Conservation (phyloP, 1,140 invertebrate genomes). For the Pomacea maculata region DNA sequence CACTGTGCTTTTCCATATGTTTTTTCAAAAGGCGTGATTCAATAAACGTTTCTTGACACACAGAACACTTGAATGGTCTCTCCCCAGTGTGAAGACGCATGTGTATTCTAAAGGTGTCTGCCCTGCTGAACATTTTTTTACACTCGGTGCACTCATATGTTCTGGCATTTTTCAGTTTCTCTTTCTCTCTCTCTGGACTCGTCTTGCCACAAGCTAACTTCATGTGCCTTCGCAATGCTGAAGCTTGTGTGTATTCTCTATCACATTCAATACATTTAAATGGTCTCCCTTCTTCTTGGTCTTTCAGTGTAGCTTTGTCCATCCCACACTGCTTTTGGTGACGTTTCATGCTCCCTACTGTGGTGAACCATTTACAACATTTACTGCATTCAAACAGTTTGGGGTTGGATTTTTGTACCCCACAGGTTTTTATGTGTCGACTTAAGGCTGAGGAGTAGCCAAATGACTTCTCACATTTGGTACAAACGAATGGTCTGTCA, state of each 20-base stretch:
- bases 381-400: conserved; percentile 51
- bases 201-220: too few species aligned
- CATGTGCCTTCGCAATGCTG: conserved; percentile 80
- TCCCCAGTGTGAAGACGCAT: background rate
- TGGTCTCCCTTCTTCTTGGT: conserved; percentile 67
- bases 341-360: background rate
- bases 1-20: background rate
- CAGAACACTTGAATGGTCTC: background rate
- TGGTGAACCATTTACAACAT: background rate
- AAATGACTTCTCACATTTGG: conserved; percentile 97
- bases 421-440: conserved; percentile 8
- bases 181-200: too few species aligned
- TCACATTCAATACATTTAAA: conserved; percentile 65
- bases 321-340: background rate
- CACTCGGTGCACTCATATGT: too few species aligned
- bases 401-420: background rate
- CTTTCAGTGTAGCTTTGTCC: too few species aligned
- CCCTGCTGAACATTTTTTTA: too few species aligned
- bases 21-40: background rate
- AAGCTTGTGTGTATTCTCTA: conserved; percentile 83
- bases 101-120: background rate
- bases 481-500: conserved; percentile 70
- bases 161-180: too few species aligned
- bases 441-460: background rate
- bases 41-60: background rate